A percentile compares a stretch with the other conserved stretches of the same genome.
These are phyloP conservation scores for Fundulus diaphanus DNA, from an alignment of 2,797 vertebrate genomes.

Conservation along the genomic window DNA sequence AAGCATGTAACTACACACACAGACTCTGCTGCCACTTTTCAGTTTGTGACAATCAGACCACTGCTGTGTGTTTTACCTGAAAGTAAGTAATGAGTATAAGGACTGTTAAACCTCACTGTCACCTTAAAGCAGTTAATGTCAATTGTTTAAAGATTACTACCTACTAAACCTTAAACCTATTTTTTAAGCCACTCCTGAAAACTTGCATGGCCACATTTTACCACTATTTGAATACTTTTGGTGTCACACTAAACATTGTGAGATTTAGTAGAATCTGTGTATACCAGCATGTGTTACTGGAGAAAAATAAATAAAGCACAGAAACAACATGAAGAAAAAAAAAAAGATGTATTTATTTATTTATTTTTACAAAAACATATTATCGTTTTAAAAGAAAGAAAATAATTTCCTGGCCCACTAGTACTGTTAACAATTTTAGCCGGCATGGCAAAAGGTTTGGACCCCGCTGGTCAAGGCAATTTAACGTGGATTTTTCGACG, in stretches of 20 bases:
- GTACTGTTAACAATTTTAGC: background rate
- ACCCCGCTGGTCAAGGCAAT: background rate
- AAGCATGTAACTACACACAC: conserved; percentile 61
- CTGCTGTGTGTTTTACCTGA: background rate
- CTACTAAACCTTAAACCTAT: background rate
- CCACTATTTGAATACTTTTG: too few species aligned
- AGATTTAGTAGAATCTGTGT: too few species aligned
- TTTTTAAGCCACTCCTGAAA: background rate
- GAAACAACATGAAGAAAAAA: background rate
- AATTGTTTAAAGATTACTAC: conserved; percentile 1
- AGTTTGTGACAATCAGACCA: conserved; percentile 4
- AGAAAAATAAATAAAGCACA: background rate
- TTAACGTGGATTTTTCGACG: background rate
- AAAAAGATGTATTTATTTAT: too few species aligned
- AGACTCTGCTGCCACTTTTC: conserved; percentile 13
- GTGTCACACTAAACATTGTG: too few species aligned
- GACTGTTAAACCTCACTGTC: background rate
- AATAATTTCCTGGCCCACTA: background rate
- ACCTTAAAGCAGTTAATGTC: background rate
- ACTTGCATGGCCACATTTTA: background rate
- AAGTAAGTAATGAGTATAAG: background rate
- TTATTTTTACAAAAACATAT: background rate
- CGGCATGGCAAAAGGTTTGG: background rate
- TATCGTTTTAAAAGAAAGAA: background rate
- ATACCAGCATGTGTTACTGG: too few species aligned